Conservation (phyloP, 2,113 vertebrate species). For the Athene cunicularia region DNA sequence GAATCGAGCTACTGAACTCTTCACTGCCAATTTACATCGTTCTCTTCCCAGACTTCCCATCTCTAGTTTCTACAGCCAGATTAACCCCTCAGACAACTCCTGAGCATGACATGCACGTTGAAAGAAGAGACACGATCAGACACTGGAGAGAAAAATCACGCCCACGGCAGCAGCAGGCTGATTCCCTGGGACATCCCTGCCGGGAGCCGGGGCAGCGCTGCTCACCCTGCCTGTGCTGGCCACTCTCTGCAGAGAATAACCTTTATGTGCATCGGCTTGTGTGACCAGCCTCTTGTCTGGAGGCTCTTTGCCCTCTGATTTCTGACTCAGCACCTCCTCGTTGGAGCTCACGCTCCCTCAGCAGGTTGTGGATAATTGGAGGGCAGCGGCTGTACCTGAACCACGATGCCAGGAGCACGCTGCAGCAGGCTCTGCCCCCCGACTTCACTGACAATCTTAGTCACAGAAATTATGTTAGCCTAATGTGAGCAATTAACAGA, state of each 20-base stretch:
- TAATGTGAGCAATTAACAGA: not conserved
- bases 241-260: not conserved
- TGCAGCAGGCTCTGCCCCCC: not conserved
- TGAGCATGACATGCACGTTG: not conserved
- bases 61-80: not conserved
- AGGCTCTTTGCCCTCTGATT: not conserved
- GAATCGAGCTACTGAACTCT: not conserved
- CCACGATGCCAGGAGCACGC: accelerated
- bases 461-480: not conserved
- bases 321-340: not conserved
- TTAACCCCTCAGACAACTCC: not conserved
- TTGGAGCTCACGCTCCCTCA: not conserved
- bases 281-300: too few species aligned
- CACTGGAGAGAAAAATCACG: not conserved
- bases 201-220: not conserved
- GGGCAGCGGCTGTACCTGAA: accelerated
- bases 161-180: not conserved
- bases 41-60: not conserved
- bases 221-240: not conserved
- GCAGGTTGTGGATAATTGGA: not conserved
- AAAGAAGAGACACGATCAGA: not conserved
- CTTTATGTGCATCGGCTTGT: accelerated
- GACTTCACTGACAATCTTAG: not conserved
- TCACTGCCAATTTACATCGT: accelerated
- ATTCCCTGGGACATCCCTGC: not conserved